Evolutionary conservation across 2,113 vertebrate species (phyloP), one percentile per base, ranked within the genome.

Genomic region (Phylloscopus whistleri): DNA sequence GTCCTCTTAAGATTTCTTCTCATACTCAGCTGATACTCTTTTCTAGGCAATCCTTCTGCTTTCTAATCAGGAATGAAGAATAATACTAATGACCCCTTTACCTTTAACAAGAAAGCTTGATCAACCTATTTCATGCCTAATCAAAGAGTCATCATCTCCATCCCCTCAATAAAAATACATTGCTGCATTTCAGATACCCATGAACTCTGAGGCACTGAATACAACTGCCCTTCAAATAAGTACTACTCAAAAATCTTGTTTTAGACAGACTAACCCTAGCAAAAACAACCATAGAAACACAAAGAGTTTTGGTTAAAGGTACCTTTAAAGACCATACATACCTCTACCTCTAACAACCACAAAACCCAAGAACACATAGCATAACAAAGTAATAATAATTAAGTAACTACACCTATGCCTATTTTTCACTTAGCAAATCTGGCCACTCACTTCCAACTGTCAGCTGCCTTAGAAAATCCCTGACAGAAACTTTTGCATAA

Each of bases 231-330:
- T 74, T 49, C 26, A 66, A 46, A 4, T 18, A 41, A 52, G 5
- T 16, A 66, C 7, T 64, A 11, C 1, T 13, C 5, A 56, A 73
- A 79, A 46, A 58, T 4, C 11, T 24, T 56, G 13, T 2, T 94
- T 87, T 35, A 51, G 3, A 33, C 44, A 53, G 12, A 22, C 22
- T 79, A 85, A 73, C 2, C 7, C 19, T 46, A 69, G 10, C 10
- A 48, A 80, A 73, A 76, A 9, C 7, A 2, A 3, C 1, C 20
- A 28, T 0, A 43, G 23, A 81, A 84, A 76, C 6, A 51, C 0
- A 21, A 80, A 58, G 5, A 2, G 3, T 46, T 30, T 87, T 10
- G 11, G 4, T 48, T 33, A 70, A 63, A 88, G 4, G 7, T 24
- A 33, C 19, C 21, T 79, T 70, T 49, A 27, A 72, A 51, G 7